Percentiles rank a stretch among this genome's conserved stretches.
Evolutionary conservation across 2,797 vertebrate genomes (phyloP).

Genomic region (Chanos chanos): DNA sequence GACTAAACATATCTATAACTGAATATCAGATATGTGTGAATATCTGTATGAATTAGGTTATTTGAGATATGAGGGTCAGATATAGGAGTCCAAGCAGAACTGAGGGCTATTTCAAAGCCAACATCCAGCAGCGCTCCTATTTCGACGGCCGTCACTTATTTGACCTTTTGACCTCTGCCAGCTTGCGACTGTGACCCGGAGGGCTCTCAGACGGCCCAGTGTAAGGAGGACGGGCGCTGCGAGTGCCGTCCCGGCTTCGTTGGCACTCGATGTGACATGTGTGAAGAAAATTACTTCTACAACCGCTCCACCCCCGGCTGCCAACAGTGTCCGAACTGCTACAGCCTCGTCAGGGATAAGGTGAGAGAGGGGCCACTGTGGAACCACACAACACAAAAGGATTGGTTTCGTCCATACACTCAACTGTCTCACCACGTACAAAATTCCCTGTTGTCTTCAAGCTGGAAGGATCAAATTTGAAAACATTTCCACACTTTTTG

Average conservation of each 20-base stretch:
- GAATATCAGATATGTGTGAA: too few relatives aligned
- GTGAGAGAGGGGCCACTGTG: constrained; percentile 52
- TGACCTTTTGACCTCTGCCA: constrained; percentile 48
- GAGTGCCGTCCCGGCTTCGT: constrained; percentile 89
- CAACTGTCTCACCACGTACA: too few relatives aligned
- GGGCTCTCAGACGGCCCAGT: constrained; percentile 84
- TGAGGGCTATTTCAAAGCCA: too few relatives aligned
- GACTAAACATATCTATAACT: not conserved
- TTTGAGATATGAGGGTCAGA: too few relatives aligned
- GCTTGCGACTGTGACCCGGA: constrained; percentile 94
- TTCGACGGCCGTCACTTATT: not conserved
- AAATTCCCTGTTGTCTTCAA: too few relatives aligned
- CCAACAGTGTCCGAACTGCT: constrained; percentile 94
- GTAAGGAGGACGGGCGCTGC: constrained; percentile 81
- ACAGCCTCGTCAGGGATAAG: constrained; percentile 92
- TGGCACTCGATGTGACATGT: constrained; percentile 89
- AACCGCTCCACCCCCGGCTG: constrained; percentile 90
- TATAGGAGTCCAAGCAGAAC: too few relatives aligned
- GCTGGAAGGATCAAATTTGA: too few relatives aligned
- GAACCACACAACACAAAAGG: too few relatives aligned
- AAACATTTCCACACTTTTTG: too few relatives aligned
- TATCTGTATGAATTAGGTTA: too few relatives aligned
- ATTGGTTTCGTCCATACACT: too few relatives aligned
- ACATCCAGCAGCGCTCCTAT: too few relatives aligned
- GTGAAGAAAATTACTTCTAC: constrained; percentile 98